Conservation (phyloP, 2,113 vertebrate genomes). For the Lutjanus erythropterus region DNA sequence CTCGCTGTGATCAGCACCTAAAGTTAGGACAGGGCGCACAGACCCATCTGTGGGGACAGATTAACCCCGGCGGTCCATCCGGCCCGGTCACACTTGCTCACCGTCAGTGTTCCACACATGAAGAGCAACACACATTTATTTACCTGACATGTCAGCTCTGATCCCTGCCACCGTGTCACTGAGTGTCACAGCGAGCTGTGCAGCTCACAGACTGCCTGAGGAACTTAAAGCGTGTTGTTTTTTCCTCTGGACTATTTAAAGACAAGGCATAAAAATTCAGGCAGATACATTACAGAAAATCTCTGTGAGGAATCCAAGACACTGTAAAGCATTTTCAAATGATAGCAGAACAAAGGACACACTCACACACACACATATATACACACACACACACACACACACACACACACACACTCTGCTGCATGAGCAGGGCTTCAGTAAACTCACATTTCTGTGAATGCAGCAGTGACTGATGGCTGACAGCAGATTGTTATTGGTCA, state of each 20-base stretch:
- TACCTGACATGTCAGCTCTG: conserved; percentile 1
- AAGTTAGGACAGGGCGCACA: conserved; percentile 71
- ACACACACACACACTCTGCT: background rate
- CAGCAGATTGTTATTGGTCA: background rate
- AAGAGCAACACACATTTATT: conserved; percentile 45
- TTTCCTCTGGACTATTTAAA: conserved; percentile 72
- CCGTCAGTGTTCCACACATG: too few relatives aligned
- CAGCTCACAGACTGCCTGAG: background rate
- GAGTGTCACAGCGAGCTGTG: too few relatives aligned
- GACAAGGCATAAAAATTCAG: conserved; percentile 58
- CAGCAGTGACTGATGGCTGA: background rate
- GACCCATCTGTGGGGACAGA: conserved; percentile 80
- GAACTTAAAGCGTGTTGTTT: conserved; percentile 23
- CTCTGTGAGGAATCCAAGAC: conserved; percentile 37
- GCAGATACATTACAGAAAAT: conserved; percentile 68
- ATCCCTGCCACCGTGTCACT: background rate
- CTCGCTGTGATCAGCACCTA: conserved; percentile 65
- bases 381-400: background rate
- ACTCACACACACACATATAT: background rate
- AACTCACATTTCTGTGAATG: background rate
- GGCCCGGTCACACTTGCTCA: conserved; percentile 62
- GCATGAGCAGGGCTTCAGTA: background rate
- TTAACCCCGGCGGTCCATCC: conserved; percentile 79
- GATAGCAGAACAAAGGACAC: conserved; percentile 24
- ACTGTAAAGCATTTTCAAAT: conserved; percentile 32